These are phyloP conservation scores for Pangasius sanitwongsei DNA, from an alignment of 2,797 vertebrate species.

Conservation along the genomic window DNA sequence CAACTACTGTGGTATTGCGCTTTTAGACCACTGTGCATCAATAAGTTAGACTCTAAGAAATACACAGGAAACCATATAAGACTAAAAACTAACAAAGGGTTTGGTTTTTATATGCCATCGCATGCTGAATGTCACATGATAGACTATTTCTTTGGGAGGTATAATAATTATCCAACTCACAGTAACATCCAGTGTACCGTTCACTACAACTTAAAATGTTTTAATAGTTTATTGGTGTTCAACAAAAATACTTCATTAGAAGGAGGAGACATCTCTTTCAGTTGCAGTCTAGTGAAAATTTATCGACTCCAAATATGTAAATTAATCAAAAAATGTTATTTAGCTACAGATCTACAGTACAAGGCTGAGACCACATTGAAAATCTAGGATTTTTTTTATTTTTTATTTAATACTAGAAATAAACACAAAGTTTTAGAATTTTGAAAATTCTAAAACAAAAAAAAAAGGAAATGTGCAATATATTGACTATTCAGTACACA, in stretches of 20 bases:
- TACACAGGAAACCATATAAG: not conserved
- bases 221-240: not conserved
- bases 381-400: not conserved
- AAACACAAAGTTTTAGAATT: not conserved
- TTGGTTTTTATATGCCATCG: not conserved
- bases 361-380: no score
- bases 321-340: not conserved
- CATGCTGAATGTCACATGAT: not conserved
- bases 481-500: not conserved
- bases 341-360: not conserved
- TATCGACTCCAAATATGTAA: not conserved
- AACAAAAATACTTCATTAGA: not conserved
- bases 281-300: not conserved
- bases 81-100: not conserved
- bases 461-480: not conserved
- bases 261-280: not conserved
- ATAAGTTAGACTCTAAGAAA: not conserved
- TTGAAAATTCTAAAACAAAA: not conserved
- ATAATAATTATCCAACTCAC: not conserved
- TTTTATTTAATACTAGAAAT: not conserved
- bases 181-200: not conserved
- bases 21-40: constrained; percentile 41
- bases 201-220: not conserved
- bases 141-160: not conserved
- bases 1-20: constrained; percentile 33